Conservation (phyloP, 2,888 invertebrate genomes). For the Caenorhabditis sp. region DNA sequence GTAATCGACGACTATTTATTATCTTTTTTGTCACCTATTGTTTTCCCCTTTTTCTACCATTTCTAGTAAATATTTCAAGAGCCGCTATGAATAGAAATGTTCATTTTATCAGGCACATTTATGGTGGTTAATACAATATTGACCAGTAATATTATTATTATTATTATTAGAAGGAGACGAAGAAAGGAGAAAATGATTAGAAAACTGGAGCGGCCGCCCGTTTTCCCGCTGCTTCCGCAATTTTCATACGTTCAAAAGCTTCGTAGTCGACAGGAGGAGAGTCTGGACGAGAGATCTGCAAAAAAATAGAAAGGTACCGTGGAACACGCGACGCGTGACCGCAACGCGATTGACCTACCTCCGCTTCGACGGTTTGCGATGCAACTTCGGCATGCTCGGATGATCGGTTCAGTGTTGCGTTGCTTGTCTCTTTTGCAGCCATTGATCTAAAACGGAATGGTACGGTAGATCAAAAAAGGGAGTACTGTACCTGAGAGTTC, state of each 20-base stretch:
- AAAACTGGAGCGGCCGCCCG: slow-evolving; percentile 1
- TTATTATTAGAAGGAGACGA: background rate
- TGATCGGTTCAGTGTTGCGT: slow-evolving; percentile 39
- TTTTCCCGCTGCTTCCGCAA: slow-evolving; percentile 12
- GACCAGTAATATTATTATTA: background rate
- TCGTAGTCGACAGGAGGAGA: slow-evolving; percentile 69
- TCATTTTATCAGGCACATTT: background rate
- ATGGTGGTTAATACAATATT: background rate
- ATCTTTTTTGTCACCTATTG: too few relatives aligned
- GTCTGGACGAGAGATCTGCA: slow-evolving; percentile 58
- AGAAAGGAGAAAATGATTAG: background rate
- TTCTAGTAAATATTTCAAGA: background rate
- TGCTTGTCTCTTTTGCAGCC: slow-evolving; percentile 42
- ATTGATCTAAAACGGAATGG: slow-evolving; percentile 31
- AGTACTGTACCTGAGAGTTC: slow-evolving; percentile 44
- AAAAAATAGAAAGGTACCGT: background rate
- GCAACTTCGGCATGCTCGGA: slow-evolving; percentile 34
- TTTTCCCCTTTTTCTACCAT: background rate
- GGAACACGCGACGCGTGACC: too few relatives aligned
- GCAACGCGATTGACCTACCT: slow-evolving; percentile 21
- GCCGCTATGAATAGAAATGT: background rate
- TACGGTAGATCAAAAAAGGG: background rate
- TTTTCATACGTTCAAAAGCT: slow-evolving; percentile 38
- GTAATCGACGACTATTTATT: slow-evolving; percentile 1
- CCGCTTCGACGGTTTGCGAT: slow-evolving; percentile 50